A percentile compares a stretch with the other conserved stretches of the same genome.
Evolutionary conservation across 2,113 vertebrate genomes (phyloP).

Genomic region (Rhabdornis inornatus): DNA sequence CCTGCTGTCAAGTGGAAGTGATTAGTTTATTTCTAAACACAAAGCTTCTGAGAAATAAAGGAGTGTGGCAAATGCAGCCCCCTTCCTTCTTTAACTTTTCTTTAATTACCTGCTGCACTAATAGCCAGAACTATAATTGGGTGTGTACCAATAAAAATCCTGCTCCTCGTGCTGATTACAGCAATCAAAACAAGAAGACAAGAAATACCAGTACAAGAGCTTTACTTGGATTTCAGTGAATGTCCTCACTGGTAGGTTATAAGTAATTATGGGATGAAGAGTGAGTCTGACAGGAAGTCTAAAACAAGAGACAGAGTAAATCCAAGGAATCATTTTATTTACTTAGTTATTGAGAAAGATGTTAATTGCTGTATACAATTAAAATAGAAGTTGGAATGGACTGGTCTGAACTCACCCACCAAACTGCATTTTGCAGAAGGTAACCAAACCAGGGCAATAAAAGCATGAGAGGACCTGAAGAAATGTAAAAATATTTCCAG

Average conservation of each 20-base stretch:
- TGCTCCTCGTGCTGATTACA: not conserved
- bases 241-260: not conserved
- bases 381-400: not conserved
- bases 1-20: not conserved
- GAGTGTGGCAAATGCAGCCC: not conserved
- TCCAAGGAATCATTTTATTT: not conserved
- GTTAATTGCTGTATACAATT: not conserved
- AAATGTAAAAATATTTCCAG: not conserved
- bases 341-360: not conserved
- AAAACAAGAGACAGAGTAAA: not conserved
- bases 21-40: not conserved
- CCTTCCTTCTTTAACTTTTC: not conserved
- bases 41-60: not conserved
- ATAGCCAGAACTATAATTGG: not conserved
- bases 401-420: not conserved
- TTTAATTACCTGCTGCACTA: not conserved
- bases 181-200: not conserved
- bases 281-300: not conserved
- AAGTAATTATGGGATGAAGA: not conserved
- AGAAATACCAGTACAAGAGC: not conserved
- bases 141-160: not conserved
- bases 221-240: not conserved
- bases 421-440: not conserved
- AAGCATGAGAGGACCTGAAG: not conserved
- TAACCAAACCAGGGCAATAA: not conserved